Evolutionary conservation across 2,113 vertebrate species (phyloP).

Genomic region (Ovis aries): ARS-UI_Ramb_v3.0 NC_056069.1:50955001-50955500

Average conservation of each 20-base stretch:
- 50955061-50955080: neutral
- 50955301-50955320: neutral
- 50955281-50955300: neutral
- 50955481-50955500: neutral
- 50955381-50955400: neutral
- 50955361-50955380: neutral
- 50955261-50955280: neutral
- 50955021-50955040: neutral
- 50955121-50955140: neutral
- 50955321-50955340: neutral
- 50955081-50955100: neutral
- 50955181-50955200: neutral
- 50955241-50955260: neutral
- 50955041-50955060: neutral
- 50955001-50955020: neutral
- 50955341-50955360: neutral
- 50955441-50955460: neutral
- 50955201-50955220: neutral
- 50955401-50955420: neutral
- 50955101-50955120: neutral
- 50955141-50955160: neutral
- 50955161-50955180: neutral
- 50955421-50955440: neutral
- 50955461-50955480: neutral
- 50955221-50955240: neutral